Conservation (phyloP, 2,797 vertebrate genomes). For the Melanotaenia parkinsoni region DNA sequence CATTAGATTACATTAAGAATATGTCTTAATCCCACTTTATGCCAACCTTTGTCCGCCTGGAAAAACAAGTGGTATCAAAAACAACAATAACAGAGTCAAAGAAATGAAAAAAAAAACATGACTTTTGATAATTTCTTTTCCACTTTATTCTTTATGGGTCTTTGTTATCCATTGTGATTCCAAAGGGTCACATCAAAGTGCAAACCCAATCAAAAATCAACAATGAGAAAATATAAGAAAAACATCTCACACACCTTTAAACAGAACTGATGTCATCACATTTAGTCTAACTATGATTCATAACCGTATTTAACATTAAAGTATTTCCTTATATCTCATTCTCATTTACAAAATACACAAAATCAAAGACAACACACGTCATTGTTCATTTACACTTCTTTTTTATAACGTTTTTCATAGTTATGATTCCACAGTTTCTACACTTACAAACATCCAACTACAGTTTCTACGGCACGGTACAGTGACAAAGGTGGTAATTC, state of each 20-base stretch:
- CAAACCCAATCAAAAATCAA: slow-evolving; percentile 65
- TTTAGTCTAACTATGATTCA: slow-evolving; percentile 79
- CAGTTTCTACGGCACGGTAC: slow-evolving; percentile 91
- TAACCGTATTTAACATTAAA: slow-evolving; percentile 79
- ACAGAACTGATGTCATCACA: slow-evolving; percentile 79
- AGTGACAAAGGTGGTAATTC: slow-evolving; percentile 82
- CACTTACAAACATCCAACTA: slow-evolving; percentile 90
- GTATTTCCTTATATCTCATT: slow-evolving; percentile 79
- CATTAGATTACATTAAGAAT: too few relatives aligned
- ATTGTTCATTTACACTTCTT: slow-evolving; percentile 81
- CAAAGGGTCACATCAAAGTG: slow-evolving; percentile 66
- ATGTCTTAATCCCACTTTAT: neutral
- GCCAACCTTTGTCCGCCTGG: neutral
- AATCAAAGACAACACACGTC: slow-evolving; percentile 84
- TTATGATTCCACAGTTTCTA: slow-evolving; percentile 84
- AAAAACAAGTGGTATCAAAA: neutral
- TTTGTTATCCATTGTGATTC: slow-evolving; percentile 73
- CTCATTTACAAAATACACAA: slow-evolving; percentile 85
- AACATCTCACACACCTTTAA: slow-evolving; percentile 79
- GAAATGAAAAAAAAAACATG: neutral
- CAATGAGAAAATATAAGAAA: slow-evolving; percentile 71
- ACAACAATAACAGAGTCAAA: neutral
- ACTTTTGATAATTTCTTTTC: slow-evolving; percentile 36
- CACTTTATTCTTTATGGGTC: slow-evolving; percentile 78
- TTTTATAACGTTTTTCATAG: slow-evolving; percentile 74